phyloP scores from a whole-genome alignment of 2,797 vertebrate species.

The Somateria mollissima region DNA sequence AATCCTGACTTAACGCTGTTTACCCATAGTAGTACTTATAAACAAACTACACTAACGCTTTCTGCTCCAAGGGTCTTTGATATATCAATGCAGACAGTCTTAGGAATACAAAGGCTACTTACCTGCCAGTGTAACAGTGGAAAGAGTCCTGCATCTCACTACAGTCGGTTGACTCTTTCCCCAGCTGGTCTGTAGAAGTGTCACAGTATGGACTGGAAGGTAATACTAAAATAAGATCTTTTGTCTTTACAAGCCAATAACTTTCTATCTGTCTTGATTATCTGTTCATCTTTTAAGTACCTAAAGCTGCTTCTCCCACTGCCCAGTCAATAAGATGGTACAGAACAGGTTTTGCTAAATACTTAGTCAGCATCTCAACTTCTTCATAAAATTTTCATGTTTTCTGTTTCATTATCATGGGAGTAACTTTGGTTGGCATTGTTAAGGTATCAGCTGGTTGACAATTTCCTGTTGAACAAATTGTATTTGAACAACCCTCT shows the following conservation, averaged over 20 bases:
- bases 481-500: neutral
- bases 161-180: neutral
- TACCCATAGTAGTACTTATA: neutral
- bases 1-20: neutral
- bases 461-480: neutral
- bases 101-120: neutral
- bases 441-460: neutral
- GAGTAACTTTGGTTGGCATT: neutral
- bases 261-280: neutral
- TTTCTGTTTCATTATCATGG: neutral
- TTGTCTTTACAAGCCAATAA: neutral
- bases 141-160: neutral
- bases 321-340: neutral
- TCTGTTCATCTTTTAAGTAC: neutral
- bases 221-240: neutral
- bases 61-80: neutral
- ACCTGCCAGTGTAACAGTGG: neutral
- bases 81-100: neutral
- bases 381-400: neutral
- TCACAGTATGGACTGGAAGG: neutral
- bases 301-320: neutral
- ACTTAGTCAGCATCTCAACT: no score
- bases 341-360: neutral
- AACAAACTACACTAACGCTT: rapidly evolving
- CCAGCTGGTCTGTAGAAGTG: neutral